phyloP scores from a whole-genome alignment of 1,140 invertebrate genomes.

The Pseudobourletiella spinata region DNA sequence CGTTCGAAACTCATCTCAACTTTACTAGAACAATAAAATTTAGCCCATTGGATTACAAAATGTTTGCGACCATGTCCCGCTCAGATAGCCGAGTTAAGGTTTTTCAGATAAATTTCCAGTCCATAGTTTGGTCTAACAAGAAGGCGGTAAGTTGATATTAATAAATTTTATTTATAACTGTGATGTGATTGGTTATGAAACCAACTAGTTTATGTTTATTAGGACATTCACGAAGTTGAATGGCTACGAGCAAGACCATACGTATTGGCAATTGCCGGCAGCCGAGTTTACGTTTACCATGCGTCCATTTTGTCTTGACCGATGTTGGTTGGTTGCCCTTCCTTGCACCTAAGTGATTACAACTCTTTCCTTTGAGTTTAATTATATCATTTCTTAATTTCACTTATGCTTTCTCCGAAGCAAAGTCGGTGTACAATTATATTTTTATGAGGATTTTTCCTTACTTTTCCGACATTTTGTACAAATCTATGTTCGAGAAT shows the following conservation, averaged over 20 bases:
- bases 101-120: constrained; percentile 11
- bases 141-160: constrained; percentile 2
- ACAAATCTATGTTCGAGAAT: no score
- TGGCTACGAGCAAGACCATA: constrained; percentile 21
- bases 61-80: constrained; percentile 8
- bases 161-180: not conserved
- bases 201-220: not conserved
- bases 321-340: no score
- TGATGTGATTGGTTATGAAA: not conserved
- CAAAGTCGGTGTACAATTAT: no score
- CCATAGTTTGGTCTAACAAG: constrained; percentile 9
- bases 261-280: constrained; percentile 10
- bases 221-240: constrained; percentile 15
- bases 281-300: constrained; percentile 11
- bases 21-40: constrained; percentile 10
- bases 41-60: constrained; percentile 4
- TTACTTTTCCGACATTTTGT: no score
- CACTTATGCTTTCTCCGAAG: no score
- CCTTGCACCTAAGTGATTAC: no score
- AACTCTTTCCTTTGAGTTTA: no score
- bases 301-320: not conserved
- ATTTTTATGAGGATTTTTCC: no score
- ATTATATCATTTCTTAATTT: no score
- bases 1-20: constrained; percentile 3
- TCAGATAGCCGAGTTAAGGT: constrained; percentile 14